A percentile compares a stretch with the other conserved stretches of the same genome.
Conservation (phyloP, 2,797 vertebrate species). For the Darevskia mixta region DNA sequence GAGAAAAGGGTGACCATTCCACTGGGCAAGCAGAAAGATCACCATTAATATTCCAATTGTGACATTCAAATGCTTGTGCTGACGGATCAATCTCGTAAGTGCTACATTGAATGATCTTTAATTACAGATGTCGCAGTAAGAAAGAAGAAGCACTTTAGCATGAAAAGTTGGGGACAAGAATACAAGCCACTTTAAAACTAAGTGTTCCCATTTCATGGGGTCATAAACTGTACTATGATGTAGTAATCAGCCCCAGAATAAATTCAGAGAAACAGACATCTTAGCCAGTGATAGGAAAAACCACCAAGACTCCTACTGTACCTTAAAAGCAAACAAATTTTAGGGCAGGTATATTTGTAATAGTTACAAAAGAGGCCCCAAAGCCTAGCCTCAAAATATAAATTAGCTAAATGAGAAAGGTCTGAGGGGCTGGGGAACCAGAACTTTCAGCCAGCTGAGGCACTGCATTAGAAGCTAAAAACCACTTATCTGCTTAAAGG, state of each 20-base stretch:
- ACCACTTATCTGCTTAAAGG: conserved; percentile 6
- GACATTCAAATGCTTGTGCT: too few relatives aligned
- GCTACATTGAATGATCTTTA: too few relatives aligned
- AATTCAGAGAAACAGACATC: background rate
- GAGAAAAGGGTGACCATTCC: too few relatives aligned
- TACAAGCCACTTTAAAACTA: background rate
- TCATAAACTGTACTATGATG: background rate
- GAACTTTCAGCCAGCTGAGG: background rate
- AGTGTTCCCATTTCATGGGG: background rate
- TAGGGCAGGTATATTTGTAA: background rate
- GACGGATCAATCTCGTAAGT: too few relatives aligned
- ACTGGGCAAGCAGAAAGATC: too few relatives aligned
- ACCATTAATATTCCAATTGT: too few relatives aligned
- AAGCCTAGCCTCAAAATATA: background rate
- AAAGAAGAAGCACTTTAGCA: background rate
- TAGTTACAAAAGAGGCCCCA: background rate
- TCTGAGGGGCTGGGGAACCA: background rate
- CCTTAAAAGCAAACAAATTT: background rate
- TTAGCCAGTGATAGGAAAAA: background rate
- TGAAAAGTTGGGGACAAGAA: background rate
- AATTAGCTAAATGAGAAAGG: background rate
- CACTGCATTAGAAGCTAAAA: background rate
- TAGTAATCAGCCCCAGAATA: background rate
- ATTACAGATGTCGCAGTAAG: background rate
- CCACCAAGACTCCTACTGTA: too few relatives aligned